Conservation (phyloP, 2,113 vertebrate species). For the Laticauda laticaudata region DNA sequence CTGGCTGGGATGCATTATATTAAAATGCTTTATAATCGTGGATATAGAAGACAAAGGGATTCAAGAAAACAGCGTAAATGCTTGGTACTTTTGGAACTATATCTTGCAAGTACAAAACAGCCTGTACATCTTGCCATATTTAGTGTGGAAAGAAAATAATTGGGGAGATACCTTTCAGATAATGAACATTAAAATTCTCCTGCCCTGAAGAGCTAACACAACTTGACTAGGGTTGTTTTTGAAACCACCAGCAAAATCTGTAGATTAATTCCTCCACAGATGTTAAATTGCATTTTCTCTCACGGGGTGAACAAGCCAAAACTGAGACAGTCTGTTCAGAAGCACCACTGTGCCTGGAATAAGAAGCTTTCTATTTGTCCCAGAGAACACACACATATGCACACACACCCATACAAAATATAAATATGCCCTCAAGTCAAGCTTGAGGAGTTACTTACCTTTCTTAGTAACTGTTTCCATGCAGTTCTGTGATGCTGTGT, state of each 20-base stretch:
- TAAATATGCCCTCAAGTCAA: background rate
- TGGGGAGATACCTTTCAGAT: background rate
- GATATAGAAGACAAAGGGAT: background rate
- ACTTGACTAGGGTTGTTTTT: background rate
- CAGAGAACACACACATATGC: background rate
- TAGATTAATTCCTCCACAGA: background rate
- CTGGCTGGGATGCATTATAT: too few relatives aligned
- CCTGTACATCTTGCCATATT: background rate
- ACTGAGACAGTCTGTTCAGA: background rate
- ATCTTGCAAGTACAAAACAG: background rate
- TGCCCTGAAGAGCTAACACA: background rate
- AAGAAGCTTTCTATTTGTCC: background rate
- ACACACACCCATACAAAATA: background rate
- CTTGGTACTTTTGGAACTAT: background rate
- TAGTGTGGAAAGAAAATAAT: background rate
- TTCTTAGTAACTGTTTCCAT: background rate
- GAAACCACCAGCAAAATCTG: background rate
- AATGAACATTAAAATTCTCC: background rate
- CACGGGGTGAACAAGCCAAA: background rate
- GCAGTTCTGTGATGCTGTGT: background rate
- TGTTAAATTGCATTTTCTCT: background rate
- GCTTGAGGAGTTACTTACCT: background rate
- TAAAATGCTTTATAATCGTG: background rate
- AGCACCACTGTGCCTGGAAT: background rate
- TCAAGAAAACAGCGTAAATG: background rate